A percentile compares a stretch with the other conserved stretches of the same genome.
phyloP scores from a whole-genome alignment of 2,888 invertebrate species.

The Parnassius orleans region DNA sequence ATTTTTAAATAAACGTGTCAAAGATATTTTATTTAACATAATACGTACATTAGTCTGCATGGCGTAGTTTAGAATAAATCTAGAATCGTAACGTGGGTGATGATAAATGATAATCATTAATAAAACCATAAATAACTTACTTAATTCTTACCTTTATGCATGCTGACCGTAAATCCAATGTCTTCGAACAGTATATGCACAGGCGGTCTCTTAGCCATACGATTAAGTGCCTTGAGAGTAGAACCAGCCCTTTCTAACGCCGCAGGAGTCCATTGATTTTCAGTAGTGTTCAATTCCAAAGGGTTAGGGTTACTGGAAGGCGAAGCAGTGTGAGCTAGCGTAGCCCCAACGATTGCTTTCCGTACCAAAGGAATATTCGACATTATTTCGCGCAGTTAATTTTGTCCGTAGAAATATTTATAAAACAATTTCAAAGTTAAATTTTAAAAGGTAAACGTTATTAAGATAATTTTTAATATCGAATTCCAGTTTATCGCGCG shows the following conservation, averaged over 20 bases:
- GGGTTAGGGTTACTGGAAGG: constrained; percentile 32
- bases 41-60: too few species aligned
- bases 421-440: constrained; percentile 27
- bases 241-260: constrained; percentile 74
- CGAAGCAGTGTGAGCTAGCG: constrained; percentile 50
- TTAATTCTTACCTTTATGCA: constrained; percentile 58
- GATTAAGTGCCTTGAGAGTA: constrained; percentile 74
- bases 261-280: constrained; percentile 70
- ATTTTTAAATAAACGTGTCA: too few species aligned
- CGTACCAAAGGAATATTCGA: constrained; percentile 64
- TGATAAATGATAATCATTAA: not conserved
- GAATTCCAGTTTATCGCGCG: constrained; percentile 19
- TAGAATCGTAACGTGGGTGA: too few species aligned
- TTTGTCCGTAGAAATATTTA: constrained; percentile 1
- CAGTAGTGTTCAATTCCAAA: constrained; percentile 26
- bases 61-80: too few species aligned
- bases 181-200: constrained; percentile 83
- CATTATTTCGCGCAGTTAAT: constrained; percentile 45
- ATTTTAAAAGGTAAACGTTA: constrained; percentile 19
- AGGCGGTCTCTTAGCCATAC: constrained; percentile 80
- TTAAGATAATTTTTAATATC: constrained; percentile 24
- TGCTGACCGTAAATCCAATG: constrained; percentile 75
- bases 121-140: not conserved
- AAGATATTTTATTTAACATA: too few species aligned
- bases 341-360: constrained; percentile 65